A percentile compares a stretch with the other conserved stretches of the same genome.
phyloP scores from a whole-genome alignment of 2,888 invertebrate species.

The Drosophila demipolita region DNA sequence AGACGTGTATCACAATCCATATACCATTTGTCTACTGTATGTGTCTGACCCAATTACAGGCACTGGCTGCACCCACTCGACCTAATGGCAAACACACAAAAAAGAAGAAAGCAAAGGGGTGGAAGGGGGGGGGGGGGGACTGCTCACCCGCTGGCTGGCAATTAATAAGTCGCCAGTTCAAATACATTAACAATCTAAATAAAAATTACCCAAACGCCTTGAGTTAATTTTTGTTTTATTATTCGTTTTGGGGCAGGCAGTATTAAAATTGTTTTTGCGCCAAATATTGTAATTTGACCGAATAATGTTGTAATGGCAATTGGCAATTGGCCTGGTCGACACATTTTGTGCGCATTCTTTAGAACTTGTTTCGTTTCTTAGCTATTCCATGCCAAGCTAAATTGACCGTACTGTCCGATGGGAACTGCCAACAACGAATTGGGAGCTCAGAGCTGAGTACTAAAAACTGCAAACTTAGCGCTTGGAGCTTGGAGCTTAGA shows the following conservation, averaged over 20 bases:
- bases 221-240: background rate
- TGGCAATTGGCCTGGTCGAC: slow-evolving; percentile 52
- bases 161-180: slow-evolving; percentile 56
- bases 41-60: slow-evolving; percentile 41
- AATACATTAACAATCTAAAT: slow-evolving; percentile 49
- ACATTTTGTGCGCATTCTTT: slow-evolving; percentile 58
- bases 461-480: slow-evolving; percentile 1
- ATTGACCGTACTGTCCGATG: slow-evolving; percentile 1
- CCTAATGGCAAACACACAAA: background rate
- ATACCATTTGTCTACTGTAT: background rate
- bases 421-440: background rate
- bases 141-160: slow-evolving; percentile 51
- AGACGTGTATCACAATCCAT: slow-evolving; percentile 28
- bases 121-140: background rate
- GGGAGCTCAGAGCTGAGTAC: background rate
- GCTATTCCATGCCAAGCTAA: background rate
- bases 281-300: slow-evolving; percentile 53
- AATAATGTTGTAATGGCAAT: slow-evolving; percentile 62
- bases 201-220: slow-evolving; percentile 52
- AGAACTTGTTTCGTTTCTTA: slow-evolving; percentile 47
- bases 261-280: slow-evolving; percentile 40
- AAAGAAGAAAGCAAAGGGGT: background rate
- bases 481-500: slow-evolving; percentile 1
- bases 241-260: slow-evolving; percentile 20
- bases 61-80: slow-evolving; percentile 42